Conservation (phyloP, 1,140 invertebrate species). For the Drosophila orosa region DNA sequence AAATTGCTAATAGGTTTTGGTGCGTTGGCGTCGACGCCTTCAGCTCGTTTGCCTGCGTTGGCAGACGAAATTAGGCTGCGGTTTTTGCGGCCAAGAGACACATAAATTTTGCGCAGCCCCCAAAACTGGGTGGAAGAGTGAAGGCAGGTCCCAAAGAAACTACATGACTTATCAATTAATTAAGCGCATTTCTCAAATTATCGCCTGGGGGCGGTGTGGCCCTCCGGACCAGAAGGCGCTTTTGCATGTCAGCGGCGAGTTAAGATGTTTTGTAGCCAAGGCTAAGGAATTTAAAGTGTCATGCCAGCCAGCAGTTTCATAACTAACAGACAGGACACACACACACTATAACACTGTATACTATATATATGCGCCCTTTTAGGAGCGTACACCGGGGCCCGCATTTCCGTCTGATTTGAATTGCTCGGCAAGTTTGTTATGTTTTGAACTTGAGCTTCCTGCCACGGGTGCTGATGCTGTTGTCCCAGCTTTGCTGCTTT, state of each 20-base stretch:
- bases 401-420: slow-evolving; percentile 82
- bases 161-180: slow-evolving; percentile 77
- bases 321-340: slow-evolving; percentile 33
- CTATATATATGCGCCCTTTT: slow-evolving; percentile 22
- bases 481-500: slow-evolving; percentile 14
- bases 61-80: slow-evolving; percentile 58
- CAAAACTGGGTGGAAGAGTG: slow-evolving; percentile 3
- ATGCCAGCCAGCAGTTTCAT: slow-evolving; percentile 58
- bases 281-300: slow-evolving; percentile 56
- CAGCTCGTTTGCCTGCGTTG: slow-evolving; percentile 63
- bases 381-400: slow-evolving; percentile 37
- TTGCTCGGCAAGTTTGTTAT: slow-evolving; percentile 77
- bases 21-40: slow-evolving; percentile 53
- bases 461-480: slow-evolving; percentile 55
- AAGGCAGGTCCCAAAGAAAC: slow-evolving; percentile 32
- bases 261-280: slow-evolving; percentile 32
- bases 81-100: slow-evolving; percentile 62
- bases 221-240: slow-evolving; percentile 17
- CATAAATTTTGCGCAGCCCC: slow-evolving; percentile 53
- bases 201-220: slow-evolving; percentile 49
- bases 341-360: slow-evolving; percentile 6
- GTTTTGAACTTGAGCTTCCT: slow-evolving; percentile 81
- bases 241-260: slow-evolving; percentile 67
- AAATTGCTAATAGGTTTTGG: slow-evolving; percentile 74
- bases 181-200: slow-evolving; percentile 78